phyloP scores from a whole-genome alignment of 1,140 invertebrate genomes.

The Forficula auricularia region DNA sequence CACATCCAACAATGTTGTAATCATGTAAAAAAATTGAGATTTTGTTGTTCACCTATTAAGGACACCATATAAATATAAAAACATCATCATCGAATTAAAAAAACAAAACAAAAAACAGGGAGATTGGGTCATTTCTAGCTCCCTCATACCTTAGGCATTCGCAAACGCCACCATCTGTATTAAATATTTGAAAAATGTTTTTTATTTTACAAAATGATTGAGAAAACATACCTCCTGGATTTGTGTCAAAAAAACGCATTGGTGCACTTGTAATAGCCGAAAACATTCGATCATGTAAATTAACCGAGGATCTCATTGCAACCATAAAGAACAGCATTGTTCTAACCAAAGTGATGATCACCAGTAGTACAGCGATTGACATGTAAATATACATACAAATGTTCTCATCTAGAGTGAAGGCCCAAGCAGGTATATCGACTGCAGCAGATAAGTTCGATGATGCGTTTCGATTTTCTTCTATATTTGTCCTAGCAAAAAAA shows the following conservation, averaged over 20 bases:
- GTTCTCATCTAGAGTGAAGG: background rate
- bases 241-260: constrained; percentile 69
- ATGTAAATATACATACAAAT: constrained; percentile 15
- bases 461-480: constrained; percentile 14
- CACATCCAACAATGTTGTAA: too few species aligned
- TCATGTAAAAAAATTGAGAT: too few species aligned
- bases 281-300: constrained; percentile 66
- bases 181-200: too few species aligned
- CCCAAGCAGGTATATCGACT: background rate
- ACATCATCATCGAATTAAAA: too few species aligned
- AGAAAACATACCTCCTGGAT: constrained; percentile 42
- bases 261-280: constrained; percentile 47
- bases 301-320: constrained; percentile 52
- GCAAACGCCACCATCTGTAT: too few species aligned
- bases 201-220: too few species aligned
- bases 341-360: constrained; percentile 35
- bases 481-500: constrained; percentile 14
- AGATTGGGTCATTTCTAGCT: too few species aligned
- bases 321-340: constrained; percentile 45
- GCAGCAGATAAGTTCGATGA: background rate
- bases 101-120: too few species aligned
- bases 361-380: constrained; percentile 26
- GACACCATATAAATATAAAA: too few species aligned
- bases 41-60: too few species aligned
- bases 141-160: too few species aligned